phyloP scores from a whole-genome alignment of 2,888 invertebrate genomes.

The Cataglyphis altisquamis region DNA sequence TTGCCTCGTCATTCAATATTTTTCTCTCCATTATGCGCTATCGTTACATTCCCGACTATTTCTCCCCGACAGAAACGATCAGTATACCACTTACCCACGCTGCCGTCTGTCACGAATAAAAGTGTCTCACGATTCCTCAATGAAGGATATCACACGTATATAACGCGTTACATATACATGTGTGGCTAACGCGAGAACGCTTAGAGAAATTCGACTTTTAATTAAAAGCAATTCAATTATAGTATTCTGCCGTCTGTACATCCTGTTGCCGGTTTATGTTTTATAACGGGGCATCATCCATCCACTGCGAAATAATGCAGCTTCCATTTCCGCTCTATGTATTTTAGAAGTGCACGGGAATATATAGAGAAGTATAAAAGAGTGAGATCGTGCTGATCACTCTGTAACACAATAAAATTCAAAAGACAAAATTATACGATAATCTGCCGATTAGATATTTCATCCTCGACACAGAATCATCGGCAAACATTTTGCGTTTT shows the following conservation, averaged over 20 bases:
- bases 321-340: constrained; percentile 50
- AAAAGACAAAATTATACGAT: background rate
- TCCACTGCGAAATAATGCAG: constrained; percentile 71
- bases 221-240: constrained; percentile 82
- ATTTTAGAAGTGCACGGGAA: constrained; percentile 19
- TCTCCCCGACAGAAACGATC: background rate
- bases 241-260: constrained; percentile 57
- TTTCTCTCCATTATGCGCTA: constrained; percentile 8
- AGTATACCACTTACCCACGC: background rate
- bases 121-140: constrained; percentile 71
- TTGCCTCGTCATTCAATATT: constrained; percentile 34
- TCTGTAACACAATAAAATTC: constrained; percentile 31
- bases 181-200: constrained; percentile 61
- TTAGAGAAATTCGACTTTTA: constrained; percentile 77
- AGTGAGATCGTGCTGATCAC: constrained; percentile 28
- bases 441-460: constrained; percentile 6
- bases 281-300: constrained; percentile 47
- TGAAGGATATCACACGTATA: constrained; percentile 61
- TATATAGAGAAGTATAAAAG: constrained; percentile 34
- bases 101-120: constrained; percentile 49
- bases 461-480: background rate
- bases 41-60: background rate
- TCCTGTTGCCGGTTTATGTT: constrained; percentile 45
- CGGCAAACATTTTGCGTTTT: background rate
- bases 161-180: constrained; percentile 36